Percentiles rank a stretch among this genome's conserved stretches.
Evolutionary conservation across 2,113 vertebrate genomes (phyloP).

Genomic region (Planiliza haematocheilus): DNA sequence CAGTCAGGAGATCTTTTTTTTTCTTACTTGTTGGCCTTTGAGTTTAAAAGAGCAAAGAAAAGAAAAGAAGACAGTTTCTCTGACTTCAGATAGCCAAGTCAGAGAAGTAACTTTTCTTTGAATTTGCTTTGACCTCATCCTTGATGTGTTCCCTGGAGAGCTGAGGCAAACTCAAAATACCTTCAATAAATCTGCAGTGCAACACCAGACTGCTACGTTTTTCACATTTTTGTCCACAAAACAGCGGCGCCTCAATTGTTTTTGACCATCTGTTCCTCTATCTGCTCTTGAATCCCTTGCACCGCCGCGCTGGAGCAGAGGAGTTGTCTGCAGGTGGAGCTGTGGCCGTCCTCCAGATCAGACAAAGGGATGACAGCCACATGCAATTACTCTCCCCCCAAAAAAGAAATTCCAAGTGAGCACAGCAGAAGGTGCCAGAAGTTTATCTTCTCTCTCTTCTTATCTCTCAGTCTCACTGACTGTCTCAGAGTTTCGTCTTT

Average conservation of each 20-base stretch:
- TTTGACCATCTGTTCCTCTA: slow-evolving; percentile 13
- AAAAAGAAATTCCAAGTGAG: slow-evolving; percentile 41
- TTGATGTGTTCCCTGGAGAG: neutral
- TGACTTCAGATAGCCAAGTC: neutral
- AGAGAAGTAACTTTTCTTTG: neutral
- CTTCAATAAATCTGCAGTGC: neutral
- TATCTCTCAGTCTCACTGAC: too few relatives aligned
- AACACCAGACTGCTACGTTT: neutral
- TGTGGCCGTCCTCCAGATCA: slow-evolving; percentile 63
- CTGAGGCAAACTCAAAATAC: neutral
- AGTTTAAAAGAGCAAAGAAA: neutral
- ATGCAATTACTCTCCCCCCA: slow-evolving; percentile 67
- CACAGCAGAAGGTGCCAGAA: slow-evolving; percentile 42
- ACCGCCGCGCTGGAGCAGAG: slow-evolving; percentile 15
- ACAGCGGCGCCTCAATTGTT: neutral
- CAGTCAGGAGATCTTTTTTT: neutral
- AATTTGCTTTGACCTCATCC: slow-evolving; percentile 7
- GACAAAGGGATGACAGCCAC: slow-evolving; percentile 56
- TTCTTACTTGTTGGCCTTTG: neutral
- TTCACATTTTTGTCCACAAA: neutral
- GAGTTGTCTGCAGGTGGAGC: slow-evolving; percentile 46
- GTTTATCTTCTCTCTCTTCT: neutral
- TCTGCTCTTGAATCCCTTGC: slow-evolving; percentile 13
- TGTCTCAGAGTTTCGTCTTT: too few relatives aligned
- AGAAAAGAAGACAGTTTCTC: neutral